Evolutionary conservation across 2,888 invertebrate genomes (phyloP), one percentile per base, ranked within the genome.

Genomic region (Xylophagus ater): DNA sequence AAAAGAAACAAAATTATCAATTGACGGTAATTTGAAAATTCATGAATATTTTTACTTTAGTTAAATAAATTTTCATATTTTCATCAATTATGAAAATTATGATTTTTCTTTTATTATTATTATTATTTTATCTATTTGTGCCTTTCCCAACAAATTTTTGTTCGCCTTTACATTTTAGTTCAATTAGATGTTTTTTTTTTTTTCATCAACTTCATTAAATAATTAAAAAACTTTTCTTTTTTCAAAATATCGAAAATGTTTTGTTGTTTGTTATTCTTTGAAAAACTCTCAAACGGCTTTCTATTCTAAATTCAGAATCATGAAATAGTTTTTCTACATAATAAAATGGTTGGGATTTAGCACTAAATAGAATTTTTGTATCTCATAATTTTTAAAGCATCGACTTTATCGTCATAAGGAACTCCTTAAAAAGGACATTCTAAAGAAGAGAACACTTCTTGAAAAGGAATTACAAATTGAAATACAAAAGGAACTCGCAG

Each of bases 401-500:
- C 69, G 83, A 25, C 71, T 90, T 15, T 81, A 82, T 60, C 78
- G 86, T 52, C 92, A 93, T 54, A 93, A 92, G 58, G 93, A 93
- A 60, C 69, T 83, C 51, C 74, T 96, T 33, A 92, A 92, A 62
- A 92, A 88, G 57, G 92, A 92, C 54, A 94, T 94, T 47, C 73
- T 92, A 45, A 83, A 89, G 55, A 93, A 93, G 58, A 71, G 94
- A 49, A 85, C 85, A 2, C 66, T 88, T 12, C 73, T 94, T 40
- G 90, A 92, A 57, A 85, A 87, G 53, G 88, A 88, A 59, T 70
- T 94, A 41, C 86, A 88, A 53, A 79, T 82, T 46, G 87, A 92
- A 60, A 90, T 94, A 57, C 87, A 88, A 37, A 78, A 78, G 57
- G 86, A 87, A 60, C 70, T 87, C 13, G 76, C 81, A 0, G 72